A percentile compares a stretch with the other conserved stretches of the same genome.
These are phyloP conservation scores for Dryococelus australis DNA, from an alignment of 2,888 invertebrate genomes.

Conservation along the genomic window DNA sequence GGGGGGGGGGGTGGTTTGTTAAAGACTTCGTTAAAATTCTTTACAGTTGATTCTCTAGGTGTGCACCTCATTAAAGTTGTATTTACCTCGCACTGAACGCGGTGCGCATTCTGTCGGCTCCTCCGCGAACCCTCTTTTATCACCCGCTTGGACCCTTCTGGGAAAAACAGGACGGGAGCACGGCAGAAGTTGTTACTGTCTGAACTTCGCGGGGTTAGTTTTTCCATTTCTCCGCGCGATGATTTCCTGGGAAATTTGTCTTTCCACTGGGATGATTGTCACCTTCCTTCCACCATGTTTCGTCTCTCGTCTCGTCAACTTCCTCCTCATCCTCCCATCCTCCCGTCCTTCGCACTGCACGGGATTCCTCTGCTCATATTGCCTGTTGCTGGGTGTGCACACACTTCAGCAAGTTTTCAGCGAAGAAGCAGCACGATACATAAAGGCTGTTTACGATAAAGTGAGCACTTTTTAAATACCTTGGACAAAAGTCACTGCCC, in stretches of 20 bases:
- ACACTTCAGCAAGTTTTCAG: background rate
- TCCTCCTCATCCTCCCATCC: background rate
- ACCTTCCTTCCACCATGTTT: background rate
- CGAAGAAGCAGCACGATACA: background rate
- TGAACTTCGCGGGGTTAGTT: background rate
- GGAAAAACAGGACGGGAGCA: background rate
- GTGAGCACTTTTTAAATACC: too few relatives aligned
- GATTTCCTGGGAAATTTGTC: constrained; percentile 16
- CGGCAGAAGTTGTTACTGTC: background rate
- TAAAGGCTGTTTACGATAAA: too few relatives aligned
- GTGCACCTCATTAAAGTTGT: constrained; percentile 16
- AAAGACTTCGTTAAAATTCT: background rate
- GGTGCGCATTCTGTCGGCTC: background rate
- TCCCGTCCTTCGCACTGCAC: background rate
- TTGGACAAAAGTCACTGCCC: too few relatives aligned
- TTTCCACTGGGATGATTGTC: background rate
- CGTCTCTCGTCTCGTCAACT: background rate
- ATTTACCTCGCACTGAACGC: background rate
- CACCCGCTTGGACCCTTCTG: background rate
- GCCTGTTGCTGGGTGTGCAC: background rate
- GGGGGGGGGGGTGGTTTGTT: background rate
- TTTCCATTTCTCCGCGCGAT: background rate
- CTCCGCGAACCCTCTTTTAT: background rate
- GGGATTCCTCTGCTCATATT: constrained; percentile 7
- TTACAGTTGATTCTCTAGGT: background rate